phyloP scores from a whole-genome alignment of 2,888 invertebrate species.

The Lasius fuliginosus region DNA sequence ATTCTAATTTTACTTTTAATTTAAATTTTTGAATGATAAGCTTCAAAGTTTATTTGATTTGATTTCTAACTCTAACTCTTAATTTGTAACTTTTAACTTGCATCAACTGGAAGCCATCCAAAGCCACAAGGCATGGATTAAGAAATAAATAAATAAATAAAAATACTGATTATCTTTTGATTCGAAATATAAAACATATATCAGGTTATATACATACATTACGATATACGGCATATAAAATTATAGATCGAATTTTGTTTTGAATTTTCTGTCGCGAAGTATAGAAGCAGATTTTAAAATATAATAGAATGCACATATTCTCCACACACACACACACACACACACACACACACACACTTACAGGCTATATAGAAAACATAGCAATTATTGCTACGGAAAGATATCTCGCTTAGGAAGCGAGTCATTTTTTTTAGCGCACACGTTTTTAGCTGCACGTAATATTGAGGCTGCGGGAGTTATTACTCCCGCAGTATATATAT shows the following conservation, averaged over 20 bases:
- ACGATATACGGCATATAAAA: not conserved
- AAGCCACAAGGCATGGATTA: too few species aligned
- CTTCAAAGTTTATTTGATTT: too few species aligned
- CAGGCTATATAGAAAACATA: not conserved
- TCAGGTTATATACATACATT: too few species aligned
- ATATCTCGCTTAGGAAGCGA: not conserved
- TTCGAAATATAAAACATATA: not conserved
- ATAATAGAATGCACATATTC: not conserved
- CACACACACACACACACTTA: not conserved
- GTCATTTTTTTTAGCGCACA: conserved; percentile 17
- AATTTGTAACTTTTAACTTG: too few species aligned
- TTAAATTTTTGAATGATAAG: too few species aligned
- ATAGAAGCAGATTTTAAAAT: not conserved
- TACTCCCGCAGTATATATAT: not conserved
- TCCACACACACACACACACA: not conserved
- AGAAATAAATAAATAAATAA: too few species aligned
- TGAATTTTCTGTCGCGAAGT: not conserved
- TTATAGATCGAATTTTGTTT: too few species aligned
- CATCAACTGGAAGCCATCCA: too few species aligned
- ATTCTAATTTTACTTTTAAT: too few species aligned
- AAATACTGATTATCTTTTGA: not conserved
- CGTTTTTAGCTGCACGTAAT: conserved; percentile 27
- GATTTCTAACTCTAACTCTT: too few species aligned
- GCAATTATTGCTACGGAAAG: too few species aligned
- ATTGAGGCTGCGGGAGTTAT: conserved; percentile 18